Percentiles rank a stretch among this genome's conserved stretches.
phyloP scores from a whole-genome alignment of 2,888 invertebrate genomes.

The Hofmannophila pseudospretella region DNA sequence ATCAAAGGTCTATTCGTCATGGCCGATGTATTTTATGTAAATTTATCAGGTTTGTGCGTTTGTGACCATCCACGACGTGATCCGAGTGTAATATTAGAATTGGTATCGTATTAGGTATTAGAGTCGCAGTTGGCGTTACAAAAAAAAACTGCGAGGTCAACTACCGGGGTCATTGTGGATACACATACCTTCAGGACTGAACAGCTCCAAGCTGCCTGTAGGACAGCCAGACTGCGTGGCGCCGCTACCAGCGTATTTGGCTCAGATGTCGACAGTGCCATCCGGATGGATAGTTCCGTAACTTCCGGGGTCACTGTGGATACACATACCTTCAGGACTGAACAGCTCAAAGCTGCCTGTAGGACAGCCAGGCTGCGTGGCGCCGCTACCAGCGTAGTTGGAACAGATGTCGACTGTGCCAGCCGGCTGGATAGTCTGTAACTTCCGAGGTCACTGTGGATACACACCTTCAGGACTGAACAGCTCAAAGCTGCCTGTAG shows the following conservation, averaged over 20 bases:
- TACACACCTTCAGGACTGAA: conserved; percentile 49
- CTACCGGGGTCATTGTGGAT: too few species aligned
- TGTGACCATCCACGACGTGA: not conserved
- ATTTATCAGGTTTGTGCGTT: not conserved
- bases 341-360: conserved; percentile 46
- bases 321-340: conserved; percentile 52
- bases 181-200: conserved; percentile 55
- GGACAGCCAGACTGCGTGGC: conserved; percentile 76
- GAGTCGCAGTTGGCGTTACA: too few species aligned
- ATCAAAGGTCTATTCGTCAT: not conserved
- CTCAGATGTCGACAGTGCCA: conserved; percentile 79
- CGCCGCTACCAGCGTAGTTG: conserved; percentile 58
- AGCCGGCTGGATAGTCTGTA: conserved; percentile 55
- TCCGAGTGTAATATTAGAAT: not conserved
- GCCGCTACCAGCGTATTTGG: conserved; percentile 63
- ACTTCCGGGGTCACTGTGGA: too few species aligned
- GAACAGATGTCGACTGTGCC: conserved; percentile 80
- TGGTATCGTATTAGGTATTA: too few species aligned
- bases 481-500: conserved; percentile 45
- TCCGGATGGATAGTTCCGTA: conserved; percentile 55
- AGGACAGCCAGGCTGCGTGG: conserved; percentile 75
- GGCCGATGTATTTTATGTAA: not conserved
- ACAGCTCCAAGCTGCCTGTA: conserved; percentile 42
- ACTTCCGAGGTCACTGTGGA: conserved; percentile 61
- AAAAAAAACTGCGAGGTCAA: too few species aligned